These are phyloP conservation scores for Gallinago stenura DNA, from an alignment of 2,797 vertebrate species.

Conservation along the genomic window DNA sequence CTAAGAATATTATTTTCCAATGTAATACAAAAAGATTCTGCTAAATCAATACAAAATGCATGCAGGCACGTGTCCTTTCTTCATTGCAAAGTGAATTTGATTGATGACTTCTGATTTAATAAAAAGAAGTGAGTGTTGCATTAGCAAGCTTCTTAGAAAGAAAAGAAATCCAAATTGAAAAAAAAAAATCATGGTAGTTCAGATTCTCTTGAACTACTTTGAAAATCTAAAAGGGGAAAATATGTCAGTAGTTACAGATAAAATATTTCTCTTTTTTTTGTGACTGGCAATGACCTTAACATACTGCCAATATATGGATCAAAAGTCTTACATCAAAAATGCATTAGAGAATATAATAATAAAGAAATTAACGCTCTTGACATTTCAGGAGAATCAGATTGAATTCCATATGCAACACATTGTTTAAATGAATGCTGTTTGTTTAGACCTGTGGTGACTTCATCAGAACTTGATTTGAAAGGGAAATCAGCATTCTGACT, in stretches of 20 bases:
- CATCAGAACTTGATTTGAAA: slow-evolving; percentile 8
- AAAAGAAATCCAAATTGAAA: background rate
- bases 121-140: background rate
- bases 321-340: background rate
- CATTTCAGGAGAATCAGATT: background rate
- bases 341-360: background rate
- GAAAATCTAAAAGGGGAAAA: background rate
- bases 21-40: background rate
- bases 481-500: slow-evolving; percentile 27
- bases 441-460: slow-evolving; percentile 1
- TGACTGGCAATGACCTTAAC: background rate
- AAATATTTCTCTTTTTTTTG: background rate
- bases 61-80: background rate
- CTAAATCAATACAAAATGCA: background rate
- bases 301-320: background rate
- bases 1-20: background rate
- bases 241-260: background rate
- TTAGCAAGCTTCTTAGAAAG: background rate
- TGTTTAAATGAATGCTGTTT: background rate
- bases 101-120: background rate
- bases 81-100: background rate
- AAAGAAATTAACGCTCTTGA: background rate
- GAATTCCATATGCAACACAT: background rate
- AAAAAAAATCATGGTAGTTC: background rate
- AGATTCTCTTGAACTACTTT: background rate